Percentiles rank a stretch among this genome's conserved stretches.
Conservation (phyloP, 23 tunicate genomes). For the Clavelina lepadiformis region DNA sequence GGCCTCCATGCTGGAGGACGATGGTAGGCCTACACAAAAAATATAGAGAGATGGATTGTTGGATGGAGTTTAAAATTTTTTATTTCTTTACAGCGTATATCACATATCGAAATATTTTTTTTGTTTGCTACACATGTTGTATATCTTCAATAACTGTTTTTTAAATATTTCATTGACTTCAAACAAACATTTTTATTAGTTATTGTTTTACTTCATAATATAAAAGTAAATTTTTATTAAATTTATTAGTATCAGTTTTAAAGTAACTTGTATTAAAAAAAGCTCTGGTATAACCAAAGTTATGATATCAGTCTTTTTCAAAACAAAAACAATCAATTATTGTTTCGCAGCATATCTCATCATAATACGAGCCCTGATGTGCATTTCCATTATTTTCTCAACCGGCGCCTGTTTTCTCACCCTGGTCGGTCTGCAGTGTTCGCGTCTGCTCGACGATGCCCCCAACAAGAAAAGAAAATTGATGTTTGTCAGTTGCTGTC, state of each 20-base stretch:
- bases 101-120: neutral
- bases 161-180: too few relatives aligned
- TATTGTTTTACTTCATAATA: too few relatives aligned
- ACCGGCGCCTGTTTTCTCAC: conserved; percentile 24
- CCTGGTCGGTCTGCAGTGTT: conserved; percentile 46
- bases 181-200: too few relatives aligned
- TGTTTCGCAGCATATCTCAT: conserved; percentile 30
- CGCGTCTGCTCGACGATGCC: conserved; percentile 29
- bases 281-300: too few relatives aligned
- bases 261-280: too few relatives aligned
- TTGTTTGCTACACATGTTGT: neutral
- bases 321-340: too few relatives aligned
- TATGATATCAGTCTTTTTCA: neutral
- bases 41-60: neutral
- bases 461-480: conserved; percentile 26
- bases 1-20: conserved; percentile 12
- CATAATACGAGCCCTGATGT: conserved; percentile 47
- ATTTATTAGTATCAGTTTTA: too few relatives aligned
- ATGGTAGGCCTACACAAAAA: conserved; percentile 4
- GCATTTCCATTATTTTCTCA: conserved; percentile 37
- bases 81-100: neutral
- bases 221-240: too few relatives aligned
- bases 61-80: neutral
- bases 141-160: too few relatives aligned
- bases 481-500: conserved; percentile 26